Base-by-base conservation (phyloP, 2,797 vertebrate genomes). In the Scomberomorus guttatus region DNA sequence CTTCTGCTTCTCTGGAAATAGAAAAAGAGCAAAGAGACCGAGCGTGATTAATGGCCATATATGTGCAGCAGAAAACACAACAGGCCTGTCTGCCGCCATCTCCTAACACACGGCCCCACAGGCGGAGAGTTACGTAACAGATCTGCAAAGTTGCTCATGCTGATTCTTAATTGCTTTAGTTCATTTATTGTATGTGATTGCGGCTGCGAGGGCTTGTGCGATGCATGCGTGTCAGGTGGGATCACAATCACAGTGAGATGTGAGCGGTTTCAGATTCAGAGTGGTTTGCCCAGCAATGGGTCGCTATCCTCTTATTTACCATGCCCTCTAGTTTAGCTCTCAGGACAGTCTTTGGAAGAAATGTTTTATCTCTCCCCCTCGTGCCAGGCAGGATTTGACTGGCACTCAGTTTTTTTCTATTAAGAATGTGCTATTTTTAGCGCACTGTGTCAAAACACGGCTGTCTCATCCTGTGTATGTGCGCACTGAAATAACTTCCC, bases 391-490 rank as follows among this genome's bases (percentile, higher is more conserved):
- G 74, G 70, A 85, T 90, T 89, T 89, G 86, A 89, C 86, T 89
- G 84, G 62, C 87, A 80, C 64, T 76, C 59, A 39, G 22, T 73
- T 88, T 84, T 85, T 82, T 77, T 52, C 71, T 80, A 68, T 89
- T 87, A 87, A 83, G 87, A 91, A 91, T 71, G 59, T 34, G 81
- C 90, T 94, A 95, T 95, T 94, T 93, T 94, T 94, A 95, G 93
- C 75, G 24, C 79, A 17, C 83, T 83, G 88, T 94, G 93, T 95
- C 93, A 94, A 94, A 95, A 94, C 92, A 92, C 37, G 85, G 78
- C 84, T 75, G 88, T 93, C 87, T 93, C 89, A 89, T 92, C 82
- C 79, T 82, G 83, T 84, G 87, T 87, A 88, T 87, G 88, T 83
- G 80, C 83, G 87, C 71, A 66, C 85, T 89, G 90, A 91, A 92